A percentile compares a stretch with the other conserved stretches of the same genome.
phyloP scores from a whole-genome alignment of 2,888 invertebrate genomes.

The Acrocyrtus sp. region DNA sequence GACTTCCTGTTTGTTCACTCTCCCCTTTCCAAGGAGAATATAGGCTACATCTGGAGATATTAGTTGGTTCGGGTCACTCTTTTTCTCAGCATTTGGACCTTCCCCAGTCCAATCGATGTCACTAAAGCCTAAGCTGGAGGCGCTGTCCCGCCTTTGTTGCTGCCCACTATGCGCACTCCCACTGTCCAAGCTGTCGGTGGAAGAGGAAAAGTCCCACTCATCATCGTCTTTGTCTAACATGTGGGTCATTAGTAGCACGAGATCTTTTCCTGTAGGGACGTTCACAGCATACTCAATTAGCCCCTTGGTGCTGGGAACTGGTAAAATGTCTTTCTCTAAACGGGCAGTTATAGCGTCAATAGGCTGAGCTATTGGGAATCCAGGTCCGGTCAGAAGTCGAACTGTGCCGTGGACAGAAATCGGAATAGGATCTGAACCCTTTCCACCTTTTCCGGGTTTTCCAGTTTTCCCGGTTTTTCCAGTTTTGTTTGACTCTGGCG shows the following conservation, averaged over 20 bases:
- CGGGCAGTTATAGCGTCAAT: slow-evolving; percentile 44
- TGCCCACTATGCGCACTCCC: slow-evolving; percentile 9
- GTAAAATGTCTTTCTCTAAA: slow-evolving; percentile 37
- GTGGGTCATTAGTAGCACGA: slow-evolving; percentile 42
- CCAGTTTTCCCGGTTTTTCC: slow-evolving; percentile 15
- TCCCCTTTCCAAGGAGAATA: slow-evolving; percentile 39
- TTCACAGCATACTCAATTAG: slow-evolving; percentile 49
- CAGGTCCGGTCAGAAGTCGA: slow-evolving; percentile 31
- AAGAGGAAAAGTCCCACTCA: slow-evolving; percentile 37
- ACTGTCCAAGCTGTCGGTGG: slow-evolving; percentile 41
- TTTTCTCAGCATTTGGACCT: slow-evolving; percentile 12
- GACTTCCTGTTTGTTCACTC: slow-evolving; percentile 37
- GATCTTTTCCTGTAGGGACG: slow-evolving; percentile 47
- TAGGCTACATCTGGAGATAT: slow-evolving; percentile 45
- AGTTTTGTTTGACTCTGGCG: slow-evolving; percentile 22
- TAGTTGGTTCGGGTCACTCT: slow-evolving; percentile 12
- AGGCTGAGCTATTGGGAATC: slow-evolving; percentile 32
- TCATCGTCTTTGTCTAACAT: slow-evolving; percentile 48
- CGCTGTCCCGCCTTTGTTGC: slow-evolving; percentile 26
- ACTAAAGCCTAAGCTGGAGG: slow-evolving; percentile 30
- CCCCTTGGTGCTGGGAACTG: slow-evolving; percentile 45
- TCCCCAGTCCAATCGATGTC: slow-evolving; percentile 45
- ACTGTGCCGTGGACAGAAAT: slow-evolving; percentile 33
- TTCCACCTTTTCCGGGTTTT: slow-evolving; percentile 7
- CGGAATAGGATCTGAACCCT: slow-evolving; percentile 17